Evolutionary conservation across 1,140 invertebrate species (phyloP).

Genomic region (Drosophila setifemur): DNA sequence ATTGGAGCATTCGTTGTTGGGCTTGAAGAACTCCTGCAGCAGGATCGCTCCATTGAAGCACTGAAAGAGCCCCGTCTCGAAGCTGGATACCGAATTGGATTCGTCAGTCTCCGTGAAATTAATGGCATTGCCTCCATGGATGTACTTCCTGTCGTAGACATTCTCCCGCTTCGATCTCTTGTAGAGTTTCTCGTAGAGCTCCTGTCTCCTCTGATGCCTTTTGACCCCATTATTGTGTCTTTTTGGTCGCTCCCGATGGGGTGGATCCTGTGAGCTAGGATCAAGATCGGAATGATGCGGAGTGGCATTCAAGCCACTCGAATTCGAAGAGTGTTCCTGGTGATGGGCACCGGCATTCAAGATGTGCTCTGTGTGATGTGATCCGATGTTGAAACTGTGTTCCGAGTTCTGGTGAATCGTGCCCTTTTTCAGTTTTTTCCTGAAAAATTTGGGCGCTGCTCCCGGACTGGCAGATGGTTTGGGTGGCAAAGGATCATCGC

Average conservation of each 20-base stretch:
- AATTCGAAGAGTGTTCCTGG: not conserved
- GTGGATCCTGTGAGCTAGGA: not conserved
- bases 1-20: conserved; percentile 86
- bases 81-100: conserved; percentile 88
- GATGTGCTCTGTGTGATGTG: conserved; percentile 9
- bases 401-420: conserved; percentile 8
- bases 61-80: conserved; percentile 88
- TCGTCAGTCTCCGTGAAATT: conserved; percentile 84
- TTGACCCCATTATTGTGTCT: conserved; percentile 17
- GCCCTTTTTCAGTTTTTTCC: conserved; percentile 75
- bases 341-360: not conserved
- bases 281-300: not conserved
- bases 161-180: conserved; percentile 84
- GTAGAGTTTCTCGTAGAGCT: conserved; percentile 68
- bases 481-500: conserved; percentile 21
- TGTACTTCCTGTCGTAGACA: conserved; percentile 88
- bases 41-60: conserved; percentile 90
- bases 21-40: conserved; percentile 87
- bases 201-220: conserved; percentile 26
- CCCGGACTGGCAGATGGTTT: not conserved
- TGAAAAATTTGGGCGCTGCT: conserved; percentile 7
- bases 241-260: not conserved
- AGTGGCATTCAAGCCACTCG: not conserved
- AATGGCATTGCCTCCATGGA: conserved; percentile 88
- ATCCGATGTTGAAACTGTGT: not conserved